Evolutionary conservation across 2,113 vertebrate genomes (phyloP), one percentile per base, ranked within the genome.

Genomic region (Trogon melanurus): DNA sequence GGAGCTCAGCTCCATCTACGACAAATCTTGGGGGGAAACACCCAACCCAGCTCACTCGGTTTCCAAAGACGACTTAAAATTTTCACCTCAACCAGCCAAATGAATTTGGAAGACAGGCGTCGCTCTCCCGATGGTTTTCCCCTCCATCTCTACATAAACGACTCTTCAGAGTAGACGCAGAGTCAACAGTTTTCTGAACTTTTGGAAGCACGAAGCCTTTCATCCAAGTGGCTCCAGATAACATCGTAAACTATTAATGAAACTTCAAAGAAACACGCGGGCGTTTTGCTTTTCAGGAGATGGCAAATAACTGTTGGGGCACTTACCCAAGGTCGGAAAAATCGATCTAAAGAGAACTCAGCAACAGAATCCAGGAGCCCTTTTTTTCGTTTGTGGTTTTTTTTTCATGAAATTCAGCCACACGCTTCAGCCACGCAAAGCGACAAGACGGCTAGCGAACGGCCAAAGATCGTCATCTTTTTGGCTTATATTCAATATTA

Each of bases 401-500:
- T 56, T 38, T 32, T 47, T 4, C 26, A 2, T 19, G 56, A 29
- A 61, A 85, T 47, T 71, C 30, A 54, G 36, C 3, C 25, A 41
- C 17, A 7, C 4, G 16, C 13, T 29, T 38, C n/a, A 53, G 32
- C 16, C 50, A 54, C 1, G 1, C 21, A 34, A 38, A 70, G 21
- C 19, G 16, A 17, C 6, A 20, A 57, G 50, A 36, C 18, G 15
- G 25, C 45, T n/a, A 36, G 29, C 20, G 29, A 44, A 1, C 44
- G 23, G 32, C 18, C n/a, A 13, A 22, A 13, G 6, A 48, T 7
- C 27, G 21, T 10, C 8, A 15, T 5, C 47, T 45, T n/a, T 45
- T n/a, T 13, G 16, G 3, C 32, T 41, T 18, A 3, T 5, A 16
- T 5, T 19, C 17, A 2, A 0, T 1, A 8, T 5, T 3, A 21